Percentiles rank a stretch among this genome's conserved stretches.
Conservation (phyloP, 2,113 vertebrate genomes). For the Larimichthys polyactis region DNA sequence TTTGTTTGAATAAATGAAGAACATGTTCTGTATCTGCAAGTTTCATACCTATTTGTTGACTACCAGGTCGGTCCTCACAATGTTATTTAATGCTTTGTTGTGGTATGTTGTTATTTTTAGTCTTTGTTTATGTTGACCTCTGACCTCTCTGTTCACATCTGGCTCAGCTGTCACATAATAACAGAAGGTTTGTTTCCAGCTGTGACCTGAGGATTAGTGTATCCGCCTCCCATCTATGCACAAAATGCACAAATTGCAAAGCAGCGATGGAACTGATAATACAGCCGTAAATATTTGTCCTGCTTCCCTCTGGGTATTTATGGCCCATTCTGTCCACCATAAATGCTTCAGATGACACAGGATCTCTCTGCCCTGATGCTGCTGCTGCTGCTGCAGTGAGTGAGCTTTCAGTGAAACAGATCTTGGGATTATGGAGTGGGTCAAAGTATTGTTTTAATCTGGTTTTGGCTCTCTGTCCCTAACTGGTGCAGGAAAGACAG, state of each 20-base stretch:
- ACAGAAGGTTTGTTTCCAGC: slow-evolving; percentile 34
- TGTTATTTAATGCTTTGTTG: not conserved
- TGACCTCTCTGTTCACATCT: slow-evolving; percentile 44
- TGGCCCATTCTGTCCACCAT: slow-evolving; percentile 1
- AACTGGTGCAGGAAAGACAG: slow-evolving; percentile 58
- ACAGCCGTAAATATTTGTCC: not conserved
- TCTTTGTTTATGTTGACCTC: slow-evolving; percentile 9
- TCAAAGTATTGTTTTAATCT: slow-evolving; percentile 74
- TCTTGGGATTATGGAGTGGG: slow-evolving; percentile 67
- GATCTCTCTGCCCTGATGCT: not conserved
- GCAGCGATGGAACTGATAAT: slow-evolving; percentile 9
- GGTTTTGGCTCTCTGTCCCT: slow-evolving; percentile 47
- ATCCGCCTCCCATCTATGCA: not conserved
- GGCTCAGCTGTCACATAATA: slow-evolving; percentile 20
- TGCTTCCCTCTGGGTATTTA: slow-evolving; percentile 1
- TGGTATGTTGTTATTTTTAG: not conserved
- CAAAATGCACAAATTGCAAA: slow-evolving; percentile 8
- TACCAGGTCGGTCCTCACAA: not conserved
- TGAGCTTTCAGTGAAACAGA: slow-evolving; percentile 37
- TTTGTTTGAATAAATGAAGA: too few species aligned
- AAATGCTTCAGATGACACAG: not conserved
- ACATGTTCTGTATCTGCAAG: not conserved
- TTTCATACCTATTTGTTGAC: not conserved
- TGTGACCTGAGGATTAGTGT: slow-evolving; percentile 24
- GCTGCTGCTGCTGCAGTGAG: not conserved